Percentiles rank a stretch among this genome's conserved stretches.
Conservation (phyloP, 2,888 invertebrate species). For the Chloromyia formosa region DNA sequence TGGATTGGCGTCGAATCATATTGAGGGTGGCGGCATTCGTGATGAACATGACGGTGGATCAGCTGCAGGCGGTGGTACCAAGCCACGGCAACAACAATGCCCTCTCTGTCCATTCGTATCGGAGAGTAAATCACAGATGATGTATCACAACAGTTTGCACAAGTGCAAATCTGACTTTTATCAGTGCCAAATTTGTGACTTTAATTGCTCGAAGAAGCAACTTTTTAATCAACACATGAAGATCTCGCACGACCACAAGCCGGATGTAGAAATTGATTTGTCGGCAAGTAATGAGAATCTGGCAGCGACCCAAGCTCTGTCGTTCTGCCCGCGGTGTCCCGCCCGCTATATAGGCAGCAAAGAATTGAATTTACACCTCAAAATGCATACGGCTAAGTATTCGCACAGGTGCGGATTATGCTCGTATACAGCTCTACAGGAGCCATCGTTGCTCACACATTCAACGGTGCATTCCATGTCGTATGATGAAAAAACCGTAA, state of each 20-base stretch:
- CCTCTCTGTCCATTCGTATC: slow-evolving; percentile 84
- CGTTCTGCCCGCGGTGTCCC: slow-evolving; percentile 84
- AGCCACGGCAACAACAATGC: slow-evolving; percentile 78
- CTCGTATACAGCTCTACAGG: slow-evolving; percentile 78
- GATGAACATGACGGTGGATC: not conserved
- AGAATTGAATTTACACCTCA: slow-evolving; percentile 77
- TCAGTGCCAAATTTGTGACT: slow-evolving; percentile 83
- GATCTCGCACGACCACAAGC: slow-evolving; percentile 64
- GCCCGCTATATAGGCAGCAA: slow-evolving; percentile 81
- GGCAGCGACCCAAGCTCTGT: slow-evolving; percentile 59
- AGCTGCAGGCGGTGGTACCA: slow-evolving; percentile 48
- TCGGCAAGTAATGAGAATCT: not conserved
- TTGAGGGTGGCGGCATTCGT: not conserved
- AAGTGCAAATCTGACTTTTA: slow-evolving; percentile 62
- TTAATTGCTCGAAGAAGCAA: slow-evolving; percentile 82
- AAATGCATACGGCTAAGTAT: slow-evolving; percentile 73
- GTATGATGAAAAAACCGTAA: slow-evolving; percentile 80
- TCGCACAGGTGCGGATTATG: slow-evolving; percentile 79
- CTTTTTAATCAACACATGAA: slow-evolving; percentile 84
- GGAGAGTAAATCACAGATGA: slow-evolving; percentile 85
- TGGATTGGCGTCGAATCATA: not conserved
- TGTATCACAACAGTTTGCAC: slow-evolving; percentile 89
- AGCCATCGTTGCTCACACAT: slow-evolving; percentile 75
- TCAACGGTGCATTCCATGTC: slow-evolving; percentile 78
- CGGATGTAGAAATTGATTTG: slow-evolving; percentile 1